phyloP scores from a whole-genome alignment of 2,888 invertebrate genomes.

The Neoitamus cyanurus region DNA sequence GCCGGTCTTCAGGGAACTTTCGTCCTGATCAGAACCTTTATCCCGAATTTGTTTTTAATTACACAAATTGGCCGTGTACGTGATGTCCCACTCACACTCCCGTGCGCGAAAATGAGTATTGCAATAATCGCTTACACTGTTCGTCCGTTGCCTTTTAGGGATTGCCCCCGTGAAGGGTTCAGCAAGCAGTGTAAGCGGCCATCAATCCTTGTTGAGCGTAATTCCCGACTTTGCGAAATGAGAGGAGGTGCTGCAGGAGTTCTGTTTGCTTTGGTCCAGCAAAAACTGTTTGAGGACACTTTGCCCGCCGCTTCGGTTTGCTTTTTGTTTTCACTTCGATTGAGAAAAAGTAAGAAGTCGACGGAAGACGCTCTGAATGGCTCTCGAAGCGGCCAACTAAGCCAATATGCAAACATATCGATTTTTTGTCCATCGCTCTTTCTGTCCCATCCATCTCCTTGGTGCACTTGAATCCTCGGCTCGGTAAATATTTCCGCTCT shows the following conservation, averaged over 20 bases:
- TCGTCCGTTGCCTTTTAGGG: not conserved
- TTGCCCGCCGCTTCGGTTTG: not conserved
- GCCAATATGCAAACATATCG: slow-evolving; percentile 42
- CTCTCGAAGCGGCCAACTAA: slow-evolving; percentile 25
- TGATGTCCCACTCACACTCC: not conserved
- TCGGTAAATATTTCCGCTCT: slow-evolving; percentile 16
- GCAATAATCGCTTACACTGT: not conserved
- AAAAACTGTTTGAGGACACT: slow-evolving; percentile 38
- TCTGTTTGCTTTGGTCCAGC: slow-evolving; percentile 26
- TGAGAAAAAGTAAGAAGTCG: slow-evolving; percentile 8
- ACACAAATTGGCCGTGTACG: not conserved
- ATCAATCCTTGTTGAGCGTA: slow-evolving; percentile 3
- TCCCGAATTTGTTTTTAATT: not conserved
- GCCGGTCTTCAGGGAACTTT: not conserved
- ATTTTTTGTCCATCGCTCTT: slow-evolving; percentile 24
- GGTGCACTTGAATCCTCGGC: not conserved
- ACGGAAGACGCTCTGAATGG: not conserved
- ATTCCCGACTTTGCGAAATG: not conserved
- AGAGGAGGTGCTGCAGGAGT: not conserved
- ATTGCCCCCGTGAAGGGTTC: not conserved
- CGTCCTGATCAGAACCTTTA: not conserved
- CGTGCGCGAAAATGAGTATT: not conserved
- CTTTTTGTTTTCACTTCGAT: not conserved
- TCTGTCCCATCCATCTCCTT: slow-evolving; percentile 22
- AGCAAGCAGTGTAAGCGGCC: not conserved